Percentiles rank a stretch among this genome's conserved stretches.
These are phyloP conservation scores for Archocentrus centrarchus DNA, from an alignment of 2,113 vertebrate genomes.

Conservation along the genomic window DNA sequence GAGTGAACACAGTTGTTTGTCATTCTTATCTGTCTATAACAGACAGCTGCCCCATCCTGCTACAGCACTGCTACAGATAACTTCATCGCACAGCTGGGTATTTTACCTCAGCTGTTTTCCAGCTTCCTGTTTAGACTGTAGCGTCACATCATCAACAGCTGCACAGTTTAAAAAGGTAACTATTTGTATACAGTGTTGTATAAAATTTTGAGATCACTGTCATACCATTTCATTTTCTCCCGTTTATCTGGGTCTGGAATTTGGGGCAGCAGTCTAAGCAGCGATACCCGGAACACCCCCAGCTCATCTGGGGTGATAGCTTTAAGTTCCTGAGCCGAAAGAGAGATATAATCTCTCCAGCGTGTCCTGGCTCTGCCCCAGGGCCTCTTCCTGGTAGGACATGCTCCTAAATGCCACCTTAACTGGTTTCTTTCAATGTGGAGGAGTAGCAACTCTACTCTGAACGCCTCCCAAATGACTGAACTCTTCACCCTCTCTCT, in stretches of 20 bases:
- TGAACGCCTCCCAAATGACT: too few species aligned
- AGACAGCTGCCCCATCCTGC: neutral
- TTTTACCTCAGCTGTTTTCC: neutral
- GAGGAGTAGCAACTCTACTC: too few species aligned
- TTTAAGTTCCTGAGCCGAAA: neutral
- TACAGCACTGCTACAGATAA: neutral
- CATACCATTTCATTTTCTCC: neutral
- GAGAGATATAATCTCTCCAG: neutral
- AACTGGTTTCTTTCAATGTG: too few species aligned
- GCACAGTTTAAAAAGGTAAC: neutral
- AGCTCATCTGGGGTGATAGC: neutral
- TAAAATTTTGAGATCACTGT: neutral
- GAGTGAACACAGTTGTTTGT: neutral
- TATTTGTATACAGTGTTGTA: neutral
- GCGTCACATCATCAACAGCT: neutral
- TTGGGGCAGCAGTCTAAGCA: neutral
- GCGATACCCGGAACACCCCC: neutral
- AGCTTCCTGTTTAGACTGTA: neutral
- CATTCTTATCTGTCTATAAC: neutral
- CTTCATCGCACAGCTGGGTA: neutral
- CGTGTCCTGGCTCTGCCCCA: neutral
- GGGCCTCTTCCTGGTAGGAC: neutral
- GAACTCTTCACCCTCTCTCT: too few species aligned
- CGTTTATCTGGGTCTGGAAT: neutral
- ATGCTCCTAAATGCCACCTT: neutral